Conservation (phyloP, 2,113 vertebrate genomes). For the Rattus rattus region DNA sequence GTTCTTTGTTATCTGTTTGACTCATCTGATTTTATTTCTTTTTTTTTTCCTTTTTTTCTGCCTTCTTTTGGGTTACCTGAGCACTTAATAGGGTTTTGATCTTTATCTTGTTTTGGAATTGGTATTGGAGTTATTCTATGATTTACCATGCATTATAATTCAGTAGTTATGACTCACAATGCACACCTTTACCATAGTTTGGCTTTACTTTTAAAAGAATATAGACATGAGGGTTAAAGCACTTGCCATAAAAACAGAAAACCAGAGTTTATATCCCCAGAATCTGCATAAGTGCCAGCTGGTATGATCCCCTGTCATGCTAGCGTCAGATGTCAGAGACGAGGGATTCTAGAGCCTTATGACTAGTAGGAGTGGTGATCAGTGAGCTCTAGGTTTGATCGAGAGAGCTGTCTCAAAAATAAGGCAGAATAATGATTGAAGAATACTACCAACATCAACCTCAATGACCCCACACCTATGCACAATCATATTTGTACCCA, state of each 20-base stretch:
- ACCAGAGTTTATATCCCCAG: neutral
- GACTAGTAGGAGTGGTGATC: neutral
- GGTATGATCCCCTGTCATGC: neutral
- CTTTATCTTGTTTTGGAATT: neutral
- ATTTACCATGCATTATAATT: neutral
- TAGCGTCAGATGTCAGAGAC: no score
- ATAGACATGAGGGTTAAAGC: neutral
- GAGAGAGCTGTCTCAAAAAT: neutral
- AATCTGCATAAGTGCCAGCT: neutral
- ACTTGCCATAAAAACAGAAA: neutral
- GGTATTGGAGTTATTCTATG: neutral
- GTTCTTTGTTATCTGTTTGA: neutral
- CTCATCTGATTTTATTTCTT: neutral
- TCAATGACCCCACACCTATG: no score
- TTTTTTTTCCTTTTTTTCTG: neutral
- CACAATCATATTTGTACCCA: neutral
- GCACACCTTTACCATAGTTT: neutral
- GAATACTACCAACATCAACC: no score
- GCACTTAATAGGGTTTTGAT: neutral
- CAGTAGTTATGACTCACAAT: neutral
- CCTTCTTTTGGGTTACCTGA: neutral
- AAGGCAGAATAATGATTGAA: neutral
- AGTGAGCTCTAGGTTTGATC: neutral
- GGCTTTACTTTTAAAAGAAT: conserved; percentile 33
- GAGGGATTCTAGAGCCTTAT: no score